phyloP scores from a whole-genome alignment of 2,113 vertebrate species.

The Chamaetylas fuelleborni region DNA sequence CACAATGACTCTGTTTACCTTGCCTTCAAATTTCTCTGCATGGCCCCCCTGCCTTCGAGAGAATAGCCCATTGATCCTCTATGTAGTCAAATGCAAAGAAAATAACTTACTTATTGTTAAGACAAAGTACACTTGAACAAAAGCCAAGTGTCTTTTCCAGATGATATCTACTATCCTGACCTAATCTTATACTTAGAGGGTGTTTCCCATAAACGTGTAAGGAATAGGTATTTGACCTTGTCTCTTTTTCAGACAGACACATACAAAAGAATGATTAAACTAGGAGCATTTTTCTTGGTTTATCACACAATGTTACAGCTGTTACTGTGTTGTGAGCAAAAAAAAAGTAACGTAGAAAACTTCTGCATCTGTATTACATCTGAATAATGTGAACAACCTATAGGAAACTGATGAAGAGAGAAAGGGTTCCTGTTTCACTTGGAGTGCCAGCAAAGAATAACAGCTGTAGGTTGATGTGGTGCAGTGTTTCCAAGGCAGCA shows the following conservation, averaged over 20 bases:
- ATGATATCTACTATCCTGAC: background rate
- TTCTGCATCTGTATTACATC: background rate
- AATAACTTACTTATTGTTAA: background rate
- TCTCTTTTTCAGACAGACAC: background rate
- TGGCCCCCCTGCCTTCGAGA: background rate
- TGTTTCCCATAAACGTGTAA: background rate
- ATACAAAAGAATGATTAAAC: background rate
- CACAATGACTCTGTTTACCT: background rate
- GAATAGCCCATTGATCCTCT: background rate
- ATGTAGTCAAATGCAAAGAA: background rate
- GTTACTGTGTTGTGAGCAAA: background rate
- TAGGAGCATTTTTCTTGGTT: background rate
- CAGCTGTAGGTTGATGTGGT: background rate
- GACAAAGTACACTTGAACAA: background rate
- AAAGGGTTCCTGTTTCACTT: background rate
- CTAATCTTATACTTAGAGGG: background rate
- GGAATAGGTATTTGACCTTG: background rate
- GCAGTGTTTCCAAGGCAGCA: background rate
- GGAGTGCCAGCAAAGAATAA: background rate
- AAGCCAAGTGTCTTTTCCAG: background rate
- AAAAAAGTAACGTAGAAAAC: background rate
- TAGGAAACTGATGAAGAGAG: background rate
- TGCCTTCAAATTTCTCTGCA: accelerated
- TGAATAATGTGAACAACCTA: background rate
- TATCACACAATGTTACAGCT: background rate